Percentiles rank a stretch among this genome's conserved stretches.
Evolutionary conservation across 2,797 vertebrate species (phyloP).

Genomic region (Lerista edwardsae): DNA sequence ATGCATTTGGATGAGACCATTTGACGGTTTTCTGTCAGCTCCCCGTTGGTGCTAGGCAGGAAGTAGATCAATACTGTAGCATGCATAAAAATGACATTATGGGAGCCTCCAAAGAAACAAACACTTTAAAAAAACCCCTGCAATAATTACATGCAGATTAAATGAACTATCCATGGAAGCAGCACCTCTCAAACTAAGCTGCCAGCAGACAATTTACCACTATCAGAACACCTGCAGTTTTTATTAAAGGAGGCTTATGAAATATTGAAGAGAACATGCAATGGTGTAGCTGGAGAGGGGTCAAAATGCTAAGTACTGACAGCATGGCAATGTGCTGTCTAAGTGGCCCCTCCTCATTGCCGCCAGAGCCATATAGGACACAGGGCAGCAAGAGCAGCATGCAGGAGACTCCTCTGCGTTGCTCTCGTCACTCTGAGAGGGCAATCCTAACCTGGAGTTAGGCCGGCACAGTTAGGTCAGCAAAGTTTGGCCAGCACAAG

Average conservation of each 20-base stretch:
- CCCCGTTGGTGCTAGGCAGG: slow-evolving; percentile 9
- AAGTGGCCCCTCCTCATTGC: too few species aligned
- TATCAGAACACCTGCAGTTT: slow-evolving; percentile 23
- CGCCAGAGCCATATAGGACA: too few species aligned
- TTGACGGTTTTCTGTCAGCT: slow-evolving; percentile 47
- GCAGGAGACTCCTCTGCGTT: too few species aligned
- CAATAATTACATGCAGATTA: slow-evolving; percentile 51
- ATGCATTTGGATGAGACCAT: slow-evolving; percentile 28
- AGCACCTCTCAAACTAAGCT: background rate
- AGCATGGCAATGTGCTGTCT: too few species aligned
- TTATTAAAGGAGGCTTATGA: slow-evolving; percentile 10
- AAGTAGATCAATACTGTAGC: slow-evolving; percentile 39
- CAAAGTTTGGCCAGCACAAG: too few species aligned
- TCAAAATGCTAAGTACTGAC: too few species aligned
- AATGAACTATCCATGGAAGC: background rate
- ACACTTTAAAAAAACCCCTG: background rate
- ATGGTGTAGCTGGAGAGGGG: too few species aligned
- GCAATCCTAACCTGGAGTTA: too few species aligned
- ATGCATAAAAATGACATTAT: slow-evolving; percentile 53
- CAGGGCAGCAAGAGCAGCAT: too few species aligned
- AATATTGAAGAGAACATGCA: accelerated
- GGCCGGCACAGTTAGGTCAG: too few species aligned
- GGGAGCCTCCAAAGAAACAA: slow-evolving; percentile 42
- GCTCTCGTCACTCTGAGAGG: too few species aligned
- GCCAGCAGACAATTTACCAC: slow-evolving; percentile 11